phyloP scores from a whole-genome alignment of 2,888 invertebrate species.

The Nysson spinosus region DNA sequence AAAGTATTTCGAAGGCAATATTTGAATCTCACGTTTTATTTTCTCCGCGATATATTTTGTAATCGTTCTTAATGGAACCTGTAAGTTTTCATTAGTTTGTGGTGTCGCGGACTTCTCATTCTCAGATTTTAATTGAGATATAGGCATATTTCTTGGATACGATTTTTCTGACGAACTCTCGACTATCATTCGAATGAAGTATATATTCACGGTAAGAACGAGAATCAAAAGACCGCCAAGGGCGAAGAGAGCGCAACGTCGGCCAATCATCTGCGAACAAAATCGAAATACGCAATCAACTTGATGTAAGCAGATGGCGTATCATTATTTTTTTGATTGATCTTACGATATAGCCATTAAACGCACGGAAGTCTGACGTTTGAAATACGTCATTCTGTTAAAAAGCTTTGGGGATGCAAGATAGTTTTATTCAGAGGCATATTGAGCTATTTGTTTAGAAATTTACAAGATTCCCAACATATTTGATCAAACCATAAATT shows the following conservation, averaged over 20 bases:
- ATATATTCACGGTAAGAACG: conserved; percentile 72
- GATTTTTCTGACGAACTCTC: conserved; percentile 69
- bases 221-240: conserved; percentile 73
- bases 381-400: too few relatives aligned
- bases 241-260: conserved; percentile 71
- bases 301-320: conserved; percentile 25
- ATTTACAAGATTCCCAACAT: too few relatives aligned
- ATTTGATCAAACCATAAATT: too few relatives aligned
- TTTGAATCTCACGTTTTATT: conserved; percentile 64
- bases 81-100: conserved; percentile 48
- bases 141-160: conserved; percentile 54
- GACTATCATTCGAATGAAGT: conserved; percentile 74
- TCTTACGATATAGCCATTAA: too few relatives aligned
- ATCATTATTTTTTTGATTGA: background rate
- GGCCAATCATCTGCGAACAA: conserved; percentile 73
- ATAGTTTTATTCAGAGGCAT: too few relatives aligned
- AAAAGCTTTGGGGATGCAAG: too few relatives aligned
- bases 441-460: too few relatives aligned
- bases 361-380: too few relatives aligned
- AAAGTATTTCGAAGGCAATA: conserved; percentile 68
- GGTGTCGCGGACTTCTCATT: conserved; percentile 39
- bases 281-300: conserved; percentile 16
- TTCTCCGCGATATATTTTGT: conserved; percentile 57
- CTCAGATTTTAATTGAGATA: conserved; percentile 52
- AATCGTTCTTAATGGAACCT: conserved; percentile 42